A percentile compares a stretch with the other conserved stretches of the same genome.
Conservation (phyloP, 2,888 invertebrate genomes). For the Theretra japonica region DNA sequence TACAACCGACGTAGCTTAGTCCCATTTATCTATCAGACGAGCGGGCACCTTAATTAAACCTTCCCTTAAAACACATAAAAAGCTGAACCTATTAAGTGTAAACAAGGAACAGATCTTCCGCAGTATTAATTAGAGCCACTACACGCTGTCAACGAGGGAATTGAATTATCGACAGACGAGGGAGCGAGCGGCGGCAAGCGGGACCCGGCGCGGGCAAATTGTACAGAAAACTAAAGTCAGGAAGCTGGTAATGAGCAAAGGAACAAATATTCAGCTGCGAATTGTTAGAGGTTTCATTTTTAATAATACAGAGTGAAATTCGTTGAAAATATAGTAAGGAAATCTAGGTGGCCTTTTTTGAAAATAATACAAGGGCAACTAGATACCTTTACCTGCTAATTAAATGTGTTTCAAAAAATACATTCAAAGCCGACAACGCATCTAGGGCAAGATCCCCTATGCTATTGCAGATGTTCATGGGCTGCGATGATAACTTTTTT, state of each 20-base stretch:
- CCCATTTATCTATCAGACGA: conserved; percentile 14
- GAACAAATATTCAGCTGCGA: conserved; percentile 4
- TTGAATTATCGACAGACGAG: conserved; percentile 35
- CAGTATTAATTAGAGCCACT: conserved; percentile 35
- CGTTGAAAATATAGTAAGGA: too few relatives aligned
- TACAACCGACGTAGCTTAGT: not conserved
- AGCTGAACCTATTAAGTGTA: conserved; percentile 28
- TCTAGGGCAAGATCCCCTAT: too few relatives aligned
- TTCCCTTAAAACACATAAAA: conserved; percentile 15
- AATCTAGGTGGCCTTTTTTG: too few relatives aligned
- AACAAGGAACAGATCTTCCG: conserved; percentile 22
- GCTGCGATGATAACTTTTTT: too few relatives aligned
- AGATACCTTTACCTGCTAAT: too few relatives aligned
- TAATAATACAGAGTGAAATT: not conserved
- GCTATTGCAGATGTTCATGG: too few relatives aligned
- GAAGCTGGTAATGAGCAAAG: conserved; percentile 42
- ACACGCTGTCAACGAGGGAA: conserved; percentile 33
- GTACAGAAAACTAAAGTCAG: conserved; percentile 37
- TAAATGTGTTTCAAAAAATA: too few relatives aligned
- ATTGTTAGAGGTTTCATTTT: not conserved
- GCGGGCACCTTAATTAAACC: conserved; percentile 4
- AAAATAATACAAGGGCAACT: too few relatives aligned
- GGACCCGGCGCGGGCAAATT: conserved; percentile 28
- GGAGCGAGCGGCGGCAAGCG: conserved; percentile 34
- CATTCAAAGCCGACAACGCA: too few relatives aligned